A percentile compares a stretch with the other conserved stretches of the same genome.
phyloP scores from a whole-genome alignment of 2,797 vertebrate species.

The Chelon labrosus region DNA sequence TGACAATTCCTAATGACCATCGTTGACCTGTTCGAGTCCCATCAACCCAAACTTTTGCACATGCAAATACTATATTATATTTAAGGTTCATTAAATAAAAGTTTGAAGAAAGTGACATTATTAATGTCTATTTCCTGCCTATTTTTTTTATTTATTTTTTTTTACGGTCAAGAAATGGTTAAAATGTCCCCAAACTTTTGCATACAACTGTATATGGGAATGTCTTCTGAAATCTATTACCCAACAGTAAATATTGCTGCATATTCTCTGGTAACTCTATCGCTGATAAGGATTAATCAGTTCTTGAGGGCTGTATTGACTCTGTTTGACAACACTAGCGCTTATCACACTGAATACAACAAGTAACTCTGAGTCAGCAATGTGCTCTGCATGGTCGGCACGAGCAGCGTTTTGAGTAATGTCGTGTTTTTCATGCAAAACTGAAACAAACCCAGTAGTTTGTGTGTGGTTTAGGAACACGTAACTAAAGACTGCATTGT shows the following conservation, averaged over 20 bases:
- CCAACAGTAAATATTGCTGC: not conserved
- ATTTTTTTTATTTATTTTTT: no score
- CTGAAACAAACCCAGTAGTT: not conserved
- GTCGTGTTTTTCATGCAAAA: no score
- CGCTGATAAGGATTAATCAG: not conserved
- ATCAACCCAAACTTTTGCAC: no score
- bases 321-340: slow-evolving; percentile 4
- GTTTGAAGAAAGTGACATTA: no score
- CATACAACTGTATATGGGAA: not conserved
- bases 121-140: no score
- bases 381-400: no score
- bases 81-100: no score
- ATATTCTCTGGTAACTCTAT: not conserved
- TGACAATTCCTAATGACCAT: not conserved
- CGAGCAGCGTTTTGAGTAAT: no score
- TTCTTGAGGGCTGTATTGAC: not conserved
- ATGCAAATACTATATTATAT: no score
- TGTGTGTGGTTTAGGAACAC: not conserved
- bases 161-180: no score
- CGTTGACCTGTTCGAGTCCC: not conserved
- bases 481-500: not conserved
- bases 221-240: not conserved
- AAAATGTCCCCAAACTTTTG: no score
- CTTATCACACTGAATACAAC: slow-evolving; percentile 9
- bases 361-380: not conserved